Evolutionary conservation across 2,888 invertebrate species (phyloP), one percentile per base, ranked within the genome.

Genomic region (Phytoseiulus persimilis): DNA sequence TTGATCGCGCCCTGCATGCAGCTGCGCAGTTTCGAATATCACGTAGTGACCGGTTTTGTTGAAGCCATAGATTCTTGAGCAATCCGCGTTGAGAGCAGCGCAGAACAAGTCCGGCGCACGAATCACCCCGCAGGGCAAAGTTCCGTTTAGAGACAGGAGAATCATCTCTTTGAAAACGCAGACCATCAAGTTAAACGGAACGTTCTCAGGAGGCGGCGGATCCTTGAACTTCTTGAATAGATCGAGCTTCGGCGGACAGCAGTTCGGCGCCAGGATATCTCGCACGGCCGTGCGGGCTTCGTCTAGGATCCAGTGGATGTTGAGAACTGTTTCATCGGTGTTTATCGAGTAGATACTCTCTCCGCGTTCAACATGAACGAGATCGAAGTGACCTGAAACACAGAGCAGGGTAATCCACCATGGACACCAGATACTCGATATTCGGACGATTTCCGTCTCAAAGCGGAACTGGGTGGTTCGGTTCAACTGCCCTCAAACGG

Each of bases 281-380:
- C 87, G 39, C 0, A 87, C 87, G 0, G 39, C 28, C 32, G 32
- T 45, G 6, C 87, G 32, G 23, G 18, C 31, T 28, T 33, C 39
- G 45, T 87, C 87, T 2, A 87, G 87, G 5, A 87, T 32, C 90
- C 91, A 91, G 83, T 90, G 89, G n/a, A 91, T 84, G 45, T 90
- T 89, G 65, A 45, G 90, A 31, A 91, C 89, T 9, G 89, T 31
- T 28, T 83, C 89, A 32, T 90, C 90, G 39, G 89, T 87, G 28
- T 90, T 90, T 28, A 91, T 89, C 28, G 89, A 89, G 31, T 90
- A 89, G 23, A 91, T 89, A 45, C 90, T 89, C 89, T 91, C 32
- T 2, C 90, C 90, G 65, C 90, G 90, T 83, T 91, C 91, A 31
- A 91, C 90, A 83, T 90, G 91, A 83, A 90, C 46, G 45, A 91